These are phyloP conservation scores for Nebria brevicollis DNA, from an alignment of 2,888 invertebrate genomes.

Conservation along the genomic window DNA sequence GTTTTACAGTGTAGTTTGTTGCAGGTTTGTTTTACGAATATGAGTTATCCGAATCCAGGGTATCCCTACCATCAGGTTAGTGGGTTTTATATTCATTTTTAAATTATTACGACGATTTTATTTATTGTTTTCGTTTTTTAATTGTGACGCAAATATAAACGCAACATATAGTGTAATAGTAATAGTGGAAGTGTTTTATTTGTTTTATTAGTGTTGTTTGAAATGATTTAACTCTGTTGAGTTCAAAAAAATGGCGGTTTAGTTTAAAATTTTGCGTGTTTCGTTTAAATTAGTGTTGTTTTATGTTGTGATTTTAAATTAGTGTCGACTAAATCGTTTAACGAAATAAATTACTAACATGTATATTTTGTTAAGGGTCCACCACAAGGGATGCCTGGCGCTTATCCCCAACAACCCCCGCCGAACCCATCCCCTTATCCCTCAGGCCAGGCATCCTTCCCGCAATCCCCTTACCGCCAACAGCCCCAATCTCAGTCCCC, in stretches of 20 bases:
- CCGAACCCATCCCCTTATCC: conserved; percentile 62
- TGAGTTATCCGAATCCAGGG: conserved; percentile 55
- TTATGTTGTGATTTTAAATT: no score
- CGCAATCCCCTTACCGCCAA: conserved; percentile 52
- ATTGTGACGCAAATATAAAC: no score
- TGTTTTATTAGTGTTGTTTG: no score
- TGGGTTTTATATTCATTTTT: no score
- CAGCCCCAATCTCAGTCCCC: conserved; percentile 51
- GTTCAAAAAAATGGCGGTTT: no score
- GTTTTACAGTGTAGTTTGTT: background rate
- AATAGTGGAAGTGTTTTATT: no score
- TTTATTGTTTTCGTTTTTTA: no score
- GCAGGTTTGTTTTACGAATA: conserved; percentile 48
- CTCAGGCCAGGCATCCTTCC: conserved; percentile 58
- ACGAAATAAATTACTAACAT: background rate
- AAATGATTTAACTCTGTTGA: no score
- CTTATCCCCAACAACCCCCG: conserved; percentile 53
- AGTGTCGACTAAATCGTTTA: background rate
- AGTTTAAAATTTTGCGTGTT: no score
- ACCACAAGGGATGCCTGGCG: conserved; percentile 30
- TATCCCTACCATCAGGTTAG: conserved; percentile 59
- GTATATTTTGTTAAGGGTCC: conserved; percentile 26
- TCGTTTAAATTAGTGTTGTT: no score
- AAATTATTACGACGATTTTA: no score
- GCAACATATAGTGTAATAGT: no score